Evolutionary conservation across 2,113 vertebrate species (phyloP).

Genomic region (Acinonyx jubatus): DNA sequence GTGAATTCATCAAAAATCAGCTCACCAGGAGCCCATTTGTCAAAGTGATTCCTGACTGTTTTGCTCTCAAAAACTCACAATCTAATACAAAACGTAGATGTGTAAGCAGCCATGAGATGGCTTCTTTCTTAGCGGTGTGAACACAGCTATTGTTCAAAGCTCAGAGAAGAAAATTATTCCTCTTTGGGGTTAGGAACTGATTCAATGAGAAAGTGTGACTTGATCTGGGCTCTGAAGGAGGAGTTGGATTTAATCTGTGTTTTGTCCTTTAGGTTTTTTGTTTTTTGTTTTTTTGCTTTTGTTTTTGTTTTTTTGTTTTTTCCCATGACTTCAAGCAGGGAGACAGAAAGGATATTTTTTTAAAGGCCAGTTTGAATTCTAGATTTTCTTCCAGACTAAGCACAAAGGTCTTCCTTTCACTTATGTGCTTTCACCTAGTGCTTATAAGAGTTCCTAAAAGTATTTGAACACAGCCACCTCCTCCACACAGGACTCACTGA

Average conservation of each 20-base stretch:
- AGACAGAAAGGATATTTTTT: not conserved
- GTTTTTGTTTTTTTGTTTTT: not conserved
- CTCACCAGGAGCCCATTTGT: not conserved
- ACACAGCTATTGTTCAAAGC: not conserved
- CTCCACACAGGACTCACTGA: not conserved
- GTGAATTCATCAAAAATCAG: not conserved
- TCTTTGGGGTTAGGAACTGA: not conserved
- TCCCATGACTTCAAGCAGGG: not conserved
- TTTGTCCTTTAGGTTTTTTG: not conserved
- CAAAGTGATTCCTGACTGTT: not conserved
- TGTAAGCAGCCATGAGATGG: not conserved
- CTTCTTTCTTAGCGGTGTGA: not conserved
- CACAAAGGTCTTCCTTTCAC: not conserved
- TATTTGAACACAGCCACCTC: not conserved
- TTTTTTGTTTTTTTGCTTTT: not conserved
- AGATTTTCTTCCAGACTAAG: conserved; percentile 1
- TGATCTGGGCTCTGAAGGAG: not conserved
- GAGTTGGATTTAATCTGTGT: not conserved
- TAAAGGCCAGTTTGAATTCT: not conserved
- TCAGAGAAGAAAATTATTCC: not conserved
- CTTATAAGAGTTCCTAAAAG: not conserved
- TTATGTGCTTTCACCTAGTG: not conserved
- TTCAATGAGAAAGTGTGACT: not conserved
- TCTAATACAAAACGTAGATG: not conserved
- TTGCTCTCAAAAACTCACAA: not conserved